Evolutionary conservation across 1,140 invertebrate genomes (phyloP).

Genomic region (Physella acuta): DNA sequence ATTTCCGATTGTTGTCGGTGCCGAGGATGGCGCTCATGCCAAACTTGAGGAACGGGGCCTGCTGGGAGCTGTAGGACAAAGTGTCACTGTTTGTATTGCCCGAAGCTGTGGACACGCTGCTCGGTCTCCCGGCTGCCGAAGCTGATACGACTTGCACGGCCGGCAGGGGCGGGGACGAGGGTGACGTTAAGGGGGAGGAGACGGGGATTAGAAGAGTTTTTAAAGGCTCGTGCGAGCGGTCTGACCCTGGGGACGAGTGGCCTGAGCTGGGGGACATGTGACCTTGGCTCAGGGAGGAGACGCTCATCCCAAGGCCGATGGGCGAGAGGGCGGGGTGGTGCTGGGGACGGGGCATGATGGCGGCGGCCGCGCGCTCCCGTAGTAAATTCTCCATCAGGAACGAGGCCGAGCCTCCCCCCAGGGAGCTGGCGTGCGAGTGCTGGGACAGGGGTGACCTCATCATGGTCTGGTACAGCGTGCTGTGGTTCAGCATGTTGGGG

Average conservation of each 20-base stretch:
- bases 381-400: conserved; percentile 27
- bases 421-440: conserved; percentile 4
- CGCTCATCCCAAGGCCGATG: conserved; percentile 10
- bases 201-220: background rate
- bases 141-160: background rate
- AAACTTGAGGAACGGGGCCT: conserved; percentile 13
- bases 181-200: background rate
- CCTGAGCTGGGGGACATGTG: conserved; percentile 14
- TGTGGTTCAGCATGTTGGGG: conserved; percentile 20
- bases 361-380: conserved; percentile 6
- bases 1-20: background rate
- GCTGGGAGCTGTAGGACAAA: background rate
- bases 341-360: conserved; percentile 14
- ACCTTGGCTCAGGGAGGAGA: background rate
- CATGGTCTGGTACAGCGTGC: conserved; percentile 21
- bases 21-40: conserved; percentile 24
- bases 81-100: background rate
- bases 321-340: conserved; percentile 13
- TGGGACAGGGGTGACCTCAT: conserved; percentile 15
- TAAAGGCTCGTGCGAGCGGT: background rate
- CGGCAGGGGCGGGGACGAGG: background rate
- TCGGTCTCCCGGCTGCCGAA: background rate
- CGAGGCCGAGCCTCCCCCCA: conserved; percentile 11
- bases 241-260: conserved; percentile 12
- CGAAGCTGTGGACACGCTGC: background rate